Conservation (phyloP, 1,140 invertebrate species). For the Agraylea sexmaculata region DNA sequence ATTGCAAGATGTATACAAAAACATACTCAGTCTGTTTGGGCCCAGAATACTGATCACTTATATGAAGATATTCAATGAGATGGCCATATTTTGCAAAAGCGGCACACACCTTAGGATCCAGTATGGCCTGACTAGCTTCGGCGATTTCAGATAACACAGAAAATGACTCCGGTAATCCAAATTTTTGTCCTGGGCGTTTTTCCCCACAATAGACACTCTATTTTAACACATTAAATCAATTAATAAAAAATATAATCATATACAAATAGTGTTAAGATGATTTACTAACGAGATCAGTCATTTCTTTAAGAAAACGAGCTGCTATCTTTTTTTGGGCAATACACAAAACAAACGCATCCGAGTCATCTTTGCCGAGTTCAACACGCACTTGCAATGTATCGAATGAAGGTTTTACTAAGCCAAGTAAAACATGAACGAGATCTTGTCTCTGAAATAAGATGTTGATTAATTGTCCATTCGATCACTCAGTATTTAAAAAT, state of each 20-base stretch:
- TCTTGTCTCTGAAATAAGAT: slow-evolving; percentile 80
- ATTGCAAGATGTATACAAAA: slow-evolving; percentile 3
- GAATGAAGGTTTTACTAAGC: slow-evolving; percentile 69
- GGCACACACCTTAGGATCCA: slow-evolving; percentile 69
- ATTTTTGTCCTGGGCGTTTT: slow-evolving; percentile 77
- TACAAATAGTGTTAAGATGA: not conserved
- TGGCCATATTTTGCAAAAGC: slow-evolving; percentile 77
- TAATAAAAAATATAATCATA: not conserved
- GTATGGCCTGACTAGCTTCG: slow-evolving; percentile 69
- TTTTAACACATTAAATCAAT: not conserved
- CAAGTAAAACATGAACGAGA: slow-evolving; percentile 74
- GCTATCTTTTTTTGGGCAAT: slow-evolving; percentile 84
- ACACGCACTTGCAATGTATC: slow-evolving; percentile 83
- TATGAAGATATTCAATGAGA: slow-evolving; percentile 90
- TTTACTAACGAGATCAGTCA: slow-evolving; percentile 75
- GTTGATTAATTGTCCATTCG: not conserved
- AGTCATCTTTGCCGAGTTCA: slow-evolving; percentile 78
- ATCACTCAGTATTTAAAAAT: slow-evolving; percentile 12
- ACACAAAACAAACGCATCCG: slow-evolving; percentile 90
- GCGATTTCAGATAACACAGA: slow-evolving; percentile 80
- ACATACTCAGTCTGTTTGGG: slow-evolving; percentile 79
- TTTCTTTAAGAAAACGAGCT: slow-evolving; percentile 76
- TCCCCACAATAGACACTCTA: slow-evolving; percentile 87
- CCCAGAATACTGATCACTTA: slow-evolving; percentile 92
- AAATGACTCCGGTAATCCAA: slow-evolving; percentile 69